Evolutionary conservation across 2,113 vertebrate species (phyloP).

Genomic region (Myanophis thanlyinensis): DNA sequence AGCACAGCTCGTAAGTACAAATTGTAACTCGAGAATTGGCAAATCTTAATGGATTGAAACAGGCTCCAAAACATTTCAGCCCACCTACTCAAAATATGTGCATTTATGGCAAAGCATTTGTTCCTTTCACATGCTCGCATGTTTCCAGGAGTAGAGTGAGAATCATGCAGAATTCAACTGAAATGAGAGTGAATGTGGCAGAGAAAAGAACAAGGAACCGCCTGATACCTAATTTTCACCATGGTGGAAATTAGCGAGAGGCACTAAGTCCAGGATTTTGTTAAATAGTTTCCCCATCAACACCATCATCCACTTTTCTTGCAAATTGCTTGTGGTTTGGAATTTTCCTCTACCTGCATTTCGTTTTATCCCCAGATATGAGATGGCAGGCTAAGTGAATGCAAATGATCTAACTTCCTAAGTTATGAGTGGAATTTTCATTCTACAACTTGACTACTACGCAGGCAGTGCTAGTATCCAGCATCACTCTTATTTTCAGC

Average conservation of each 20-base stretch:
- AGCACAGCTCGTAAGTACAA: background rate
- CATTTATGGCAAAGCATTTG: background rate
- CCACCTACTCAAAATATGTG: slow-evolving; percentile 23
- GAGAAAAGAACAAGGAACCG: background rate
- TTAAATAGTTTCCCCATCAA: background rate
- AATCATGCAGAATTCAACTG: background rate
- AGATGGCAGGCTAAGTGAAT: background rate
- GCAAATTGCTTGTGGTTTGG: background rate
- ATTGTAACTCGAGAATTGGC: background rate
- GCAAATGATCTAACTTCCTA: background rate
- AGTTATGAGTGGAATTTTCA: background rate
- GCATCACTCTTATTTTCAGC: background rate
- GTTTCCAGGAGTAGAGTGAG: background rate
- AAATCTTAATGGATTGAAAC: background rate
- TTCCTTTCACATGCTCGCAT: background rate
- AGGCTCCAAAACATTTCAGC: background rate
- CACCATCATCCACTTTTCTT: background rate
- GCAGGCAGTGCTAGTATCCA: background rate
- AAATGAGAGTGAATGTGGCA: background rate
- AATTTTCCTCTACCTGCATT: background rate
- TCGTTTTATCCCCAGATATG: background rate
- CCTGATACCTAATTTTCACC: background rate
- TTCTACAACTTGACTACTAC: background rate
- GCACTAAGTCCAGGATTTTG: background rate
- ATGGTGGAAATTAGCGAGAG: background rate